A percentile compares a stretch with the other conserved stretches of the same genome.
phyloP scores from a whole-genome alignment of 1,140 invertebrate genomes.

The Eueides isabella region DNA sequence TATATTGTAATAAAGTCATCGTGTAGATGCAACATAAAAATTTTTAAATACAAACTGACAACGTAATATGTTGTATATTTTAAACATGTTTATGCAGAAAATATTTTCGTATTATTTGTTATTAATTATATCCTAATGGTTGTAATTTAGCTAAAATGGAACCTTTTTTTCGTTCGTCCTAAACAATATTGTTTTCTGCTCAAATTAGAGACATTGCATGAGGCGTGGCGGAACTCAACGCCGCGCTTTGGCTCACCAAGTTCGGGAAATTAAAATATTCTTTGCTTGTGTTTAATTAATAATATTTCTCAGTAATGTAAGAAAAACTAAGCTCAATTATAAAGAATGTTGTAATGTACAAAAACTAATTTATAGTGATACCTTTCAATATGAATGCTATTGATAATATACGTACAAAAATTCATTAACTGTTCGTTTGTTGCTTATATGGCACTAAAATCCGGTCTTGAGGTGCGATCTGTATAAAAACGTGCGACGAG shows the following conservation, averaged over 20 bases:
- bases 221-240: no score
- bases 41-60: background rate
- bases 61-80: background rate
- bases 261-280: no score
- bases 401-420: slow-evolving; percentile 34
- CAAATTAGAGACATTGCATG: no score
- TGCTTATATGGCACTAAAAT: slow-evolving; percentile 22
- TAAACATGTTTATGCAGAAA: background rate
- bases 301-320: background rate
- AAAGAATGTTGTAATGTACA: slow-evolving; percentile 8
- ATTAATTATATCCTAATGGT: background rate
- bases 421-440: slow-evolving; percentile 29
- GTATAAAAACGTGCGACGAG: slow-evolving; percentile 24
- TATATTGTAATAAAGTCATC: background rate
- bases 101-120: background rate
- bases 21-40: background rate
- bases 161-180: background rate
- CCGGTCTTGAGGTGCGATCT: slow-evolving; percentile 28
- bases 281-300: no score
- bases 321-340: background rate
- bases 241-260: no score
- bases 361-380: slow-evolving; percentile 29
- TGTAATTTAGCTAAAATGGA: background rate
- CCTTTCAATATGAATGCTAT: slow-evolving; percentile 26
- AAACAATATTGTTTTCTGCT: no score